phyloP scores from a whole-genome alignment of 1,140 invertebrate species.

The Pectinophora gossypiella region DNA sequence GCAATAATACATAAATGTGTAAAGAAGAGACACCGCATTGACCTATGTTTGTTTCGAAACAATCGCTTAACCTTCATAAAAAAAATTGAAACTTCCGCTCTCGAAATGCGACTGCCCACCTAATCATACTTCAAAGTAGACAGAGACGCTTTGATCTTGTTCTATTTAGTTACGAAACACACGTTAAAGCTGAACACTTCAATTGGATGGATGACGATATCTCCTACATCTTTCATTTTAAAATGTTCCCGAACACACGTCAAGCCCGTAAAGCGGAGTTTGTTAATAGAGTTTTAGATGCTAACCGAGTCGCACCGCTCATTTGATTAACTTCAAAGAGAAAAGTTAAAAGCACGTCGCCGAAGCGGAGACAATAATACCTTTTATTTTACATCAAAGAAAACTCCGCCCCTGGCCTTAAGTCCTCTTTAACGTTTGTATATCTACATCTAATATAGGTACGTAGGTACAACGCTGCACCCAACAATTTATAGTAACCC shows the following conservation, averaged over 20 bases:
- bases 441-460: not conserved
- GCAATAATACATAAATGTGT: too few relatives aligned
- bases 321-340: constrained; percentile 71
- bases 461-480: not conserved
- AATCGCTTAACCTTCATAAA: constrained; percentile 5
- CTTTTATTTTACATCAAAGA: constrained; percentile 70
- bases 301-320: constrained; percentile 49
- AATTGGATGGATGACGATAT: constrained; percentile 30
- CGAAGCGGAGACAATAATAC: constrained; percentile 68
- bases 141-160: constrained; percentile 57
- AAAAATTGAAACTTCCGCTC: constrained; percentile 39
- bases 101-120: constrained; percentile 21
- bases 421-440: constrained; percentile 24
- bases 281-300: constrained; percentile 61
- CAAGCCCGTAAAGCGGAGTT: constrained; percentile 33
- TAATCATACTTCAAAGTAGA: constrained; percentile 58
- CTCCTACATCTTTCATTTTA: constrained; percentile 41
- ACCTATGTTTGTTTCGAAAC: not conserved
- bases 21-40: not conserved
- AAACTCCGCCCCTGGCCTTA: constrained; percentile 42
- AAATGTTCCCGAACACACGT: constrained; percentile 35
- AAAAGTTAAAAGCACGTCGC: constrained; percentile 62
- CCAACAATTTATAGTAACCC: constrained; percentile 5
- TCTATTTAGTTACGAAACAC: constrained; percentile 58
- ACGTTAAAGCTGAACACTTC: constrained; percentile 43